Base-by-base conservation (phyloP, 2,888 invertebrate genomes). In the Dryococelus australis region DNA sequence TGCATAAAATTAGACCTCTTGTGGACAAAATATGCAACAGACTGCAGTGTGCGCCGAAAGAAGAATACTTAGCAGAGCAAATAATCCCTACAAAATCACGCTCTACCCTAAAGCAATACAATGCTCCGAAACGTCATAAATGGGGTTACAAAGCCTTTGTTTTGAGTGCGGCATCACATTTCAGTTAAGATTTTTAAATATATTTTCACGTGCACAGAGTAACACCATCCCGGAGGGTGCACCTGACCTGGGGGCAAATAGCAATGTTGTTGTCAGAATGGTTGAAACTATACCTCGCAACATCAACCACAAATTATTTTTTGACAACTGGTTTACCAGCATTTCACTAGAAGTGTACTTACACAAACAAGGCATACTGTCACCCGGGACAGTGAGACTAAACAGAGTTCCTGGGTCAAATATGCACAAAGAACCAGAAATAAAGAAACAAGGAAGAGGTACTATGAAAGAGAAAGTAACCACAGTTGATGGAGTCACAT, bases 311-410 rank as follows among this genome's bases (percentile, higher is more conserved):
- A 91, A 91, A 87, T 81, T 91, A 47, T 91, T 89, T 89, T 91
- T 91, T 88, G 91, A 91, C 87, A 91, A 91, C 85, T 91, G 90
- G 90, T 91, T 90, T 89, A 91, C 88, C 8, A 90, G 89, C 79
- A 53, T 89, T 20, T 84, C 78, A 43, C 88, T 90, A n/a, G 85
- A 87, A 86, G 88, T 89, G 0, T 89, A 90, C 87, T 89, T 88
- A 79, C 87, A 86, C 26, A 89, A 90, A 85, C 85, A 89, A 79
- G 90, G 89, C 51, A 86, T 90, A 53, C 81, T 88, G 43, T 87
- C 89, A 80, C 85, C 90, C 79, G 88, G 89, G n/a, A 90, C 89
- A 65, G 88, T 90, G 9, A 89, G 84, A n/a, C 27, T 20, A 88
- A 88, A 89, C 86, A 9, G 89, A 79, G 89, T 89, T 20, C 88